Conservation (phyloP, 2,113 vertebrate genomes). For the Athene cunicularia region DNA sequence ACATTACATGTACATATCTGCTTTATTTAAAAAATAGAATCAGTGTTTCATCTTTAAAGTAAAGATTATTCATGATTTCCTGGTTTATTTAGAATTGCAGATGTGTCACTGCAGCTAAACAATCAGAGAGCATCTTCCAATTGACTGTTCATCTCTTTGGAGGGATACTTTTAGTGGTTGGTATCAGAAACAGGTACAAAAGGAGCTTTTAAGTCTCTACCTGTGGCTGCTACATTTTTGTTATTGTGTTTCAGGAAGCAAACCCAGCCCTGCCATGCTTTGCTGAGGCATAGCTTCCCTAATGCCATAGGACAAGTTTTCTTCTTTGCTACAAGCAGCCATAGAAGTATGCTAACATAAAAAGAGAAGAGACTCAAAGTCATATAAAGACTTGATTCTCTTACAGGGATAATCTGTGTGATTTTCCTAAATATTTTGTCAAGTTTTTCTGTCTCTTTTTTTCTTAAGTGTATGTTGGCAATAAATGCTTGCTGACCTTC, state of each 20-base stretch:
- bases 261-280: not conserved
- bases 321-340: not conserved
- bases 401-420: not conserved
- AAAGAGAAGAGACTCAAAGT: not conserved
- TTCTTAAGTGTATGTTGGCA: not conserved
- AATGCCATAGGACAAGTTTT: not conserved
- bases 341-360: not conserved
- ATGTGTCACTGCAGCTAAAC: not conserved
- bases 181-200: not conserved
- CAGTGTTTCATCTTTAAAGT: not conserved
- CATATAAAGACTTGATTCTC: not conserved
- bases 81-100: not conserved
- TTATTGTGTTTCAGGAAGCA: not conserved
- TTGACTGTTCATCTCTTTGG: not conserved
- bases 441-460: not conserved
- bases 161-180: not conserved
- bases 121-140: not conserved
- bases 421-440: not conserved
- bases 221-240: rapidly evolving
- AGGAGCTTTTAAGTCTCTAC: not conserved
- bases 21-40: not conserved
- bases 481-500: not conserved
- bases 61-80: not conserved
- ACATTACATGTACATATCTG: not conserved
- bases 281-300: not conserved